A percentile compares a stretch with the other conserved stretches of the same genome.
phyloP scores from a whole-genome alignment of 2,797 vertebrate species.

The Enteromius trimaculatus region DNA sequence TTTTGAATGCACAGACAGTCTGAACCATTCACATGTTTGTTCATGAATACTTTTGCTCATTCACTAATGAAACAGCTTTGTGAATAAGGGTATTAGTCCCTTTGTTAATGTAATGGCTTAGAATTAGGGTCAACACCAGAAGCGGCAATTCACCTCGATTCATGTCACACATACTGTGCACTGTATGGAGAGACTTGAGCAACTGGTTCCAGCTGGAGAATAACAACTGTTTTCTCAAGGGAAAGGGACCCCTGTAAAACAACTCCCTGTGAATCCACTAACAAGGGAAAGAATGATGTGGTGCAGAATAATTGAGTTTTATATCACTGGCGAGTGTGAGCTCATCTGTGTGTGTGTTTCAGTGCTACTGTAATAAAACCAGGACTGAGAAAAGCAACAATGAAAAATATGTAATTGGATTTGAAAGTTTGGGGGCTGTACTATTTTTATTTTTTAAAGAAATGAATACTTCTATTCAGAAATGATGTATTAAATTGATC shows the following conservation, averaged over 20 bases:
- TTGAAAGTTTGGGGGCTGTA: not conserved
- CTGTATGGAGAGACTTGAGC: constrained; percentile 38
- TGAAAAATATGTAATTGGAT: not conserved
- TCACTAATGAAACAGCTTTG: constrained; percentile 26
- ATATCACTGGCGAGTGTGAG: not conserved
- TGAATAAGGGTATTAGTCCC: not conserved
- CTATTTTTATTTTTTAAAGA: not conserved
- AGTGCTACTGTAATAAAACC: not conserved
- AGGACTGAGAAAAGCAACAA: not conserved
- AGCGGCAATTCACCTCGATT: constrained; percentile 17
- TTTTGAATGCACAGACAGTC: not conserved
- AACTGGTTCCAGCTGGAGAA: constrained; percentile 22
- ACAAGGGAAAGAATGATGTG: not conserved
- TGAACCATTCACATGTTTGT: constrained; percentile 9
- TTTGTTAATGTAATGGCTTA: constrained; percentile 26
- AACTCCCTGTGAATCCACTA: constrained; percentile 1
- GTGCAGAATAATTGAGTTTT: not conserved
- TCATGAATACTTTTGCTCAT: constrained; percentile 18
- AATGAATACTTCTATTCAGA: not conserved
- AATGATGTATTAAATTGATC: not conserved
- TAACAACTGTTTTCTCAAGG: constrained; percentile 18
- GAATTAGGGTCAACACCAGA: constrained; percentile 22
- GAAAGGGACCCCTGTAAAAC: not conserved
- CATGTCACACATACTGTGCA: constrained; percentile 28
- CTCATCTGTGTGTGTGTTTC: not conserved